phyloP scores from a whole-genome alignment of 2,888 invertebrate species.

The Caenorhabditis afra region DNA sequence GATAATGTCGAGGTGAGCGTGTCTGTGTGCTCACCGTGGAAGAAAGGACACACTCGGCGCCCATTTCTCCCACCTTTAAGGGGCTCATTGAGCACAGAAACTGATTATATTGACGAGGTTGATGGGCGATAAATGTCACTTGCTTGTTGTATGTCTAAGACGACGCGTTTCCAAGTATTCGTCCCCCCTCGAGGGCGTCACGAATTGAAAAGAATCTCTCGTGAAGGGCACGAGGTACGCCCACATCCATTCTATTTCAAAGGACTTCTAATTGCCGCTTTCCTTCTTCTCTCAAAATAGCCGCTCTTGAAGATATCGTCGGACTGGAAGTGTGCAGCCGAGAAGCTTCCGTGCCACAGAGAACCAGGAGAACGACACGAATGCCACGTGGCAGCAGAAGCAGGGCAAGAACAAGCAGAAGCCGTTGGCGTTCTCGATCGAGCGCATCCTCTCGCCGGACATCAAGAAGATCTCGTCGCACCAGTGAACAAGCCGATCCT shows the following conservation, averaged over 20 bases:
- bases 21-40: conserved; percentile 12
- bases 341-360: conserved; percentile 61
- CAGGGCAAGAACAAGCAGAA: conserved; percentile 22
- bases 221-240: too few relatives aligned
- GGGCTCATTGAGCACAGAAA: conserved; percentile 20
- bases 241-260: too few relatives aligned
- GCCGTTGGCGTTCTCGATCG: conserved; percentile 61
- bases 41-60: not conserved
- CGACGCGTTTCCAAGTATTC: too few relatives aligned
- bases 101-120: not conserved
- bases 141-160: not conserved
- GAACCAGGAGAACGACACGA: conserved; percentile 48
- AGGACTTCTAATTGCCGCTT: conserved; percentile 22
- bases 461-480: conserved; percentile 28
- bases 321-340: conserved; percentile 75
- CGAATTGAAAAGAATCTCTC: too few relatives aligned
- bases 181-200: too few relatives aligned
- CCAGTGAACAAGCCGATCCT: conserved; percentile 31
- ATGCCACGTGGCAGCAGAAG: conserved; percentile 33
- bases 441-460: conserved; percentile 30
- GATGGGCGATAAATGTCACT: too few relatives aligned
- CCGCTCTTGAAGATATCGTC: conserved; percentile 69
- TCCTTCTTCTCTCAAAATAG: conserved; percentile 12
- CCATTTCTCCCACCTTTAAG: not conserved
- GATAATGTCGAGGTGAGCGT: conserved; percentile 71